Evolutionary conservation across 2,113 vertebrate species (phyloP).

Genomic region (Miniopterus natalensis): DNA sequence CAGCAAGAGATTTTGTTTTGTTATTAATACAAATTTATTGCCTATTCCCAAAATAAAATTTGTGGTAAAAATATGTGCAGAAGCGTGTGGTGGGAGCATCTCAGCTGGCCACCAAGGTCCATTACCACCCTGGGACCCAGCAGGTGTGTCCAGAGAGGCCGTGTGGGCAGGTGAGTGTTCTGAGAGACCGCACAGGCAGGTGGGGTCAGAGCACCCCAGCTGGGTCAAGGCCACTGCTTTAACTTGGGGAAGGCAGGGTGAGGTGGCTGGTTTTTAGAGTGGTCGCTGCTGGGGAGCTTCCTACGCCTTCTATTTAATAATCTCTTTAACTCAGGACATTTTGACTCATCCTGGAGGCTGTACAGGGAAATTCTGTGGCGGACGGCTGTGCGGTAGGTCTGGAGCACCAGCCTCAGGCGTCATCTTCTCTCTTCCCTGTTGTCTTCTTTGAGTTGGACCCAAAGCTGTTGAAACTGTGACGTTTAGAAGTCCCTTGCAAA

Average conservation of each 20-base stretch:
- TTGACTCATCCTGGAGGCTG: background rate
- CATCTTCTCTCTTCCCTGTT: background rate
- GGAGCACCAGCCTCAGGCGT: no score
- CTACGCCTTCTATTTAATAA: background rate
- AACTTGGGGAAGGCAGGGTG: background rate
- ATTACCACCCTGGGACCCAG: rapidly evolving
- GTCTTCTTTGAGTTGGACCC: background rate
- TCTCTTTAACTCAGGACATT: background rate
- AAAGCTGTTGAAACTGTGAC: background rate
- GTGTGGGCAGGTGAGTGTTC: rapidly evolving
- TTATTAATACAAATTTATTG: background rate
- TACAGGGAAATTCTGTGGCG: rapidly evolving
- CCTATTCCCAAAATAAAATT: background rate
- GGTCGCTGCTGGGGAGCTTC: background rate
- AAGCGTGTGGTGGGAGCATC: background rate
- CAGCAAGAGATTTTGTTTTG: background rate
- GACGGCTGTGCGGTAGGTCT: background rate
- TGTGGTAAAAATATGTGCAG: background rate
- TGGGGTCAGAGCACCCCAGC: rapidly evolving
- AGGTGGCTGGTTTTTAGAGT: background rate
- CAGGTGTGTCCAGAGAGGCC: background rate
- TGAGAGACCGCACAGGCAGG: background rate
- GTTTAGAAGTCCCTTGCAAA: background rate
- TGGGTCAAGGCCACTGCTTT: background rate
- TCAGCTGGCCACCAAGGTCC: rapidly evolving